phyloP scores from a whole-genome alignment of 2,888 invertebrate species.

The Nomada fabriciana region DNA sequence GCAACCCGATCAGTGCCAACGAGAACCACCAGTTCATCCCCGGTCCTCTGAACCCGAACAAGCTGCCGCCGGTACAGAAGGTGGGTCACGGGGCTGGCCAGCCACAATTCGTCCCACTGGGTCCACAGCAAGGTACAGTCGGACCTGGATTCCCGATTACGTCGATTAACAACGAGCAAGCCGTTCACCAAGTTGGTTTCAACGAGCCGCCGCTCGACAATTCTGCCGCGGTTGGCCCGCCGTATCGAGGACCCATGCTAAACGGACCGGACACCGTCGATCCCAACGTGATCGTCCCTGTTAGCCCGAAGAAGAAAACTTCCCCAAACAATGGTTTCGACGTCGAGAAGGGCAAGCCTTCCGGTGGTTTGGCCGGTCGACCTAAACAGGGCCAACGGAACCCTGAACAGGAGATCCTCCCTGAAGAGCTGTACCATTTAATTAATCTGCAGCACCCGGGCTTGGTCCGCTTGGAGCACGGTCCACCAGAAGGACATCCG shows the following conservation, averaged over 20 bases:
- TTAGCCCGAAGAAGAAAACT: constrained; percentile 74
- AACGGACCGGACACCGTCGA: constrained; percentile 71
- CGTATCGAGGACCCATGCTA: constrained; percentile 71
- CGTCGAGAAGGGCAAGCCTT: constrained; percentile 58
- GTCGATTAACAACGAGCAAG: constrained; percentile 73
- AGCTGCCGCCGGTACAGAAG: constrained; percentile 59
- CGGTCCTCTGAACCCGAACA: constrained; percentile 66
- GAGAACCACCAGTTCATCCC: constrained; percentile 57
- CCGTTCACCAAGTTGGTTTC: constrained; percentile 72
- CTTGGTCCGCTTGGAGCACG: constrained; percentile 75
- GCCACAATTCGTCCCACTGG: constrained; percentile 77
- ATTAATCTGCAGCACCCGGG: constrained; percentile 81
- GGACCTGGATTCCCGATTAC: constrained; percentile 66
- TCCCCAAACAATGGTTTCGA: constrained; percentile 56
- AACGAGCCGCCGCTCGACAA: constrained; percentile 71
- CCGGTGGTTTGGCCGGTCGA: constrained; percentile 52
- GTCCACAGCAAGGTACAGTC: constrained; percentile 64
- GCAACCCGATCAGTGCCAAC: constrained; percentile 19
- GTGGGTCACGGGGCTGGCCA: constrained; percentile 66
- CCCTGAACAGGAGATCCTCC: constrained; percentile 71
- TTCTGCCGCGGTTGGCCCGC: constrained; percentile 71
- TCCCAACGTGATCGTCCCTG: constrained; percentile 75
- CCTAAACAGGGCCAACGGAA: constrained; percentile 68
- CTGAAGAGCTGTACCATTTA: constrained; percentile 79
- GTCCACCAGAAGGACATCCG: constrained; percentile 74